Conservation (phyloP, 2,888 invertebrate species). For the Cryptus armator region DNA sequence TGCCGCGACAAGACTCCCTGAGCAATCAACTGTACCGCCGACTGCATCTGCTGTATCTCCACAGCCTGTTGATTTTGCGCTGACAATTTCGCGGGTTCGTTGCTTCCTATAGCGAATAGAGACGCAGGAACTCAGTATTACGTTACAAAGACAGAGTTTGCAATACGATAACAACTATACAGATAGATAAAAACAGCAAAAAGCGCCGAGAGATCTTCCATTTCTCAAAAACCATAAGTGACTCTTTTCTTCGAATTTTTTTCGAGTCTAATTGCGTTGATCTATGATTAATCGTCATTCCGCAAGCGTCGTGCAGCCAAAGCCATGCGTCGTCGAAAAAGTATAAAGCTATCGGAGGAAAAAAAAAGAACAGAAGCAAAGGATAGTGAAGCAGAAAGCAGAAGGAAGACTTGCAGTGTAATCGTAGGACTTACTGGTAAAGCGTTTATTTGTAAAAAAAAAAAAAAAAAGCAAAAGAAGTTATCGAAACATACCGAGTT, state of each 20-base stretch:
- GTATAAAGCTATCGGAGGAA: conserved; percentile 34
- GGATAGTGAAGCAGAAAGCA: conserved; percentile 54
- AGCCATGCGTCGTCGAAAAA: conserved; percentile 52
- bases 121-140: conserved; percentile 32
- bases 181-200: not conserved
- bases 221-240: not conserved
- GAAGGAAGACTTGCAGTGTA: conserved; percentile 59
- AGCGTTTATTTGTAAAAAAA: conserved; percentile 71
- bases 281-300: conserved; percentile 23
- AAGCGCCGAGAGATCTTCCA: conserved; percentile 7
- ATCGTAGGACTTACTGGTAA: conserved; percentile 59
- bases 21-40: conserved; percentile 80
- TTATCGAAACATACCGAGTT: conserved; percentile 54
- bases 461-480: conserved; percentile 57
- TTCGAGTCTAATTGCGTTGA: not conserved
- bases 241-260: not conserved
- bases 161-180: not conserved
- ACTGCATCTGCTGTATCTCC: conserved; percentile 82
- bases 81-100: conserved; percentile 81
- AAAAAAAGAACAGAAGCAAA: conserved; percentile 44
- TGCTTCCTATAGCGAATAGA: conserved; percentile 76
- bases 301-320: conserved; percentile 31
- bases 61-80: conserved; percentile 80
- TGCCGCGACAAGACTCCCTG: conserved; percentile 82
- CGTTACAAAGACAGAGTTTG: conserved; percentile 13